These are phyloP conservation scores for Oscheius sp. DNA, from an alignment of 2,888 invertebrate species.

Conservation along the genomic window DNA sequence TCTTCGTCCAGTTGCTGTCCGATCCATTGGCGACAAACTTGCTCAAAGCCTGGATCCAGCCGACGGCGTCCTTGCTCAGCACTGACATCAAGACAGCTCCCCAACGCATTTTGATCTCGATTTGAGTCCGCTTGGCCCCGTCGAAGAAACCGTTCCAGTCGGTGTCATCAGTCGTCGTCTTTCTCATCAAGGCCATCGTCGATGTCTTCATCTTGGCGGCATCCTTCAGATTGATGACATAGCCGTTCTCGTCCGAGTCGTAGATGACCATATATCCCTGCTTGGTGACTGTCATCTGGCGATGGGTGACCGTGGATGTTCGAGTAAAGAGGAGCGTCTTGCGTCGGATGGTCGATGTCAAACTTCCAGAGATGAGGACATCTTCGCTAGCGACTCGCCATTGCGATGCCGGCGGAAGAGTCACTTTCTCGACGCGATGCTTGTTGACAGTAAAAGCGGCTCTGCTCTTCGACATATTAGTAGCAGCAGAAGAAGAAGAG, in stretches of 20 bases:
- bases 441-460: neutral
- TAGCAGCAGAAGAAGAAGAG: too few species aligned
- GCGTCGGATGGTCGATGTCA: neutral
- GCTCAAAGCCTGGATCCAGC: slow-evolving; percentile 12
- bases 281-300: slow-evolving; percentile 13
- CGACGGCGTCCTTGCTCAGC: neutral
- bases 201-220: slow-evolving; percentile 23
- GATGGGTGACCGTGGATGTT: neutral
- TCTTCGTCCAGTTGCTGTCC: neutral
- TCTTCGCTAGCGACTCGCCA: slow-evolving; percentile 16
- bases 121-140: neutral
- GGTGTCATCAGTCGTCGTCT: neutral
- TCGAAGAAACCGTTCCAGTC: too few species aligned
- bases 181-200: neutral
- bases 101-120: slow-evolving; percentile 15
- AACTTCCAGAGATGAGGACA: neutral
- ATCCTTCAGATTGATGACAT: slow-evolving; percentile 3
- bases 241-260: slow-evolving; percentile 7
- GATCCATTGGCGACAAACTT: neutral
- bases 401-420: neutral
- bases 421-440: neutral
- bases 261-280: slow-evolving; percentile 25
- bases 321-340: slow-evolving; percentile 14
- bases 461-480: neutral
- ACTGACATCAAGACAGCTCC: slow-evolving; percentile 1